Base-by-base conservation (phyloP, 2,113 vertebrate genomes). In the Microtus pennsylvanicus region DNA sequence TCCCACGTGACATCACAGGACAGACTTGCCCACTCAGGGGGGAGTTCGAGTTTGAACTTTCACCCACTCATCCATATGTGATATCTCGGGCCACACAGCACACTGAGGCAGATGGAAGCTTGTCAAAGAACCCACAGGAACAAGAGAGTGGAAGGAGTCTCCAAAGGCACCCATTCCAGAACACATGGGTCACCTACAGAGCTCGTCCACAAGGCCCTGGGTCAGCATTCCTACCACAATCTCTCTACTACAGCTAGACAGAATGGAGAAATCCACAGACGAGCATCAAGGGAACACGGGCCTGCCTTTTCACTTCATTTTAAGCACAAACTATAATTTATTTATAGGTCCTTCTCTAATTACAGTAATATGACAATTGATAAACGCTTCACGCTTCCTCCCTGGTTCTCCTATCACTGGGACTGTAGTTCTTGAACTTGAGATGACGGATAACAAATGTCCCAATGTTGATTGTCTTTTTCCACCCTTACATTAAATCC, bases 361-460 rank as follows among this genome's bases (percentile, higher is more conserved):
- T 95, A 97, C 69, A 76, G 88, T 97, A 96, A 96, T 80, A 96
- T 87, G 95, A 94, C 96, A 90, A 72, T 96, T 0, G 13, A 82
- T 93, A 96, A 95, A 96, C 86, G 42, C 95, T 96, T 96, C 95
- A 2, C 6, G 76, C 96, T 67, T 96, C 96, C 96, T 97, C 96
- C 96, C 87, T 70, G 52, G 82, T 90, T 90, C 28, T 91, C 90
- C 67, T 74, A 30, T 96, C 95, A 12, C 93, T 87, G 61, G 95
- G 89, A 96, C 77, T 83, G 42, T 33, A 45, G 35, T 7, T 30
- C 74, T 92, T 96, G 87, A 96, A 96, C 82, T 97, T 69, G 88
- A 98, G 94, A 96, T 94, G 95, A 96, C 91, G 95, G 87, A 91
- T 72, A 87, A 98, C 82, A 97, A 96, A 97, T 96, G 96, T 96